Evolutionary conservation across 2,113 vertebrate genomes (phyloP).

Genomic region (Suricata suricatta): DNA sequence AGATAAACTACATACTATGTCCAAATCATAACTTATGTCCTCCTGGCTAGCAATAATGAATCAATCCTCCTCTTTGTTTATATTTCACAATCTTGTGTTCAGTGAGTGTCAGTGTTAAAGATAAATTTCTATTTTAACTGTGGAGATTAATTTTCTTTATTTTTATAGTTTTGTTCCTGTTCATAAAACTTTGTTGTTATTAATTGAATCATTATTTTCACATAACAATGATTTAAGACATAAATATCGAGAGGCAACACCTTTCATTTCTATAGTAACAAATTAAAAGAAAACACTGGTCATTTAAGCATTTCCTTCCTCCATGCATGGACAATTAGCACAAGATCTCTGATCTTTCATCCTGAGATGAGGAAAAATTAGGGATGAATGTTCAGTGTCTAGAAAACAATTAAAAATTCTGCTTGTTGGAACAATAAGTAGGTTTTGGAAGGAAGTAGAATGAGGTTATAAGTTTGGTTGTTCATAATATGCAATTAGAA

Average conservation of each 20-base stretch:
- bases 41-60: not conserved
- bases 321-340: not conserved
- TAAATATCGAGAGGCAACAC: not conserved
- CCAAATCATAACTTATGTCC: not conserved
- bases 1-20: not conserved
- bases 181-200: conserved; percentile 55
- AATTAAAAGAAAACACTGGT: conserved; percentile 65
- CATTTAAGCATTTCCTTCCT: conserved; percentile 8
- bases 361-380: not conserved
- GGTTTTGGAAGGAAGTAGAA: not conserved
- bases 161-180: conserved; percentile 38
- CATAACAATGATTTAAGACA: conserved; percentile 8
- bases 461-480: not conserved
- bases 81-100: not conserved
- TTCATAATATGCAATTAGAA: not conserved
- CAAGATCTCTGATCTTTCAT: not conserved
- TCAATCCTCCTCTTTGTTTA: not conserved
- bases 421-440: not conserved
- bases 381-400: not conserved
- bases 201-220: conserved; percentile 56
- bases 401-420: not conserved
- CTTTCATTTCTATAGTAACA: conserved; percentile 53
- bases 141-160: not conserved
- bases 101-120: not conserved
- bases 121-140: conserved; percentile 21